Evolutionary conservation across 1,140 invertebrate genomes (phyloP).

Genomic region (Leptinotarsa texana): DNA sequence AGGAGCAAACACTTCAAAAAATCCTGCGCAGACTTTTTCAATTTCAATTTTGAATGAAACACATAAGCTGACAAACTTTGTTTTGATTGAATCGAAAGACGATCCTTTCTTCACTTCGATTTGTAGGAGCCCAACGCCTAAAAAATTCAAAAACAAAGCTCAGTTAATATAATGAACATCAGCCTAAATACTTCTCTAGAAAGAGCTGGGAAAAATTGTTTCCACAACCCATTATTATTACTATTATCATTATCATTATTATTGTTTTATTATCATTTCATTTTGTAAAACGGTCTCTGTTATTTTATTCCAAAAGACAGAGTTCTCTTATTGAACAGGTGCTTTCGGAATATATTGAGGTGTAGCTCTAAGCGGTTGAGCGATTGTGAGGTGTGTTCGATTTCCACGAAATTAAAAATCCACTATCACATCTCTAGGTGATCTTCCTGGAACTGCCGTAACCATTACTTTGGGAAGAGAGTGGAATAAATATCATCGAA

Average conservation of each 20-base stretch:
- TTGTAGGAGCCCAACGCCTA: slow-evolving; percentile 46
- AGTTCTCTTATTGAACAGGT: too few species aligned
- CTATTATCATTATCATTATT: neutral
- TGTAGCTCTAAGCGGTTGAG: too few species aligned
- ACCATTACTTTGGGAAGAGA: too few species aligned
- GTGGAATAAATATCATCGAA: too few species aligned
- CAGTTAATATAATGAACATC: neutral
- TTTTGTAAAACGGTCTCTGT: too few species aligned
- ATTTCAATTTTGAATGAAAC: slow-evolving; percentile 48
- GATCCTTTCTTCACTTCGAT: slow-evolving; percentile 40
- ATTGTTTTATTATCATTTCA: neutral
- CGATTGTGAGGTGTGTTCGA: too few species aligned
- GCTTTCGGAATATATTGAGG: too few species aligned
- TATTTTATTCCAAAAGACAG: too few species aligned
- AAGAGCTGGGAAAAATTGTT: neutral
- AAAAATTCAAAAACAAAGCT: neutral
- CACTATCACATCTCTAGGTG: too few species aligned
- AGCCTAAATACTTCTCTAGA: neutral
- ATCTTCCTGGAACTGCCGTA: too few species aligned
- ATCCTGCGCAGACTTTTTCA: slow-evolving; percentile 46
- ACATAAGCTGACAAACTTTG: slow-evolving; percentile 48
- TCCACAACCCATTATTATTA: neutral
- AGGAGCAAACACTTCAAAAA: slow-evolving; percentile 50
- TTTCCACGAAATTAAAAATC: too few species aligned
- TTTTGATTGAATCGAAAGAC: slow-evolving; percentile 41